These are phyloP conservation scores for Petrocephalus schoutedeni DNA, from an alignment of 2,797 vertebrate genomes.

Conservation along the genomic window DNA sequence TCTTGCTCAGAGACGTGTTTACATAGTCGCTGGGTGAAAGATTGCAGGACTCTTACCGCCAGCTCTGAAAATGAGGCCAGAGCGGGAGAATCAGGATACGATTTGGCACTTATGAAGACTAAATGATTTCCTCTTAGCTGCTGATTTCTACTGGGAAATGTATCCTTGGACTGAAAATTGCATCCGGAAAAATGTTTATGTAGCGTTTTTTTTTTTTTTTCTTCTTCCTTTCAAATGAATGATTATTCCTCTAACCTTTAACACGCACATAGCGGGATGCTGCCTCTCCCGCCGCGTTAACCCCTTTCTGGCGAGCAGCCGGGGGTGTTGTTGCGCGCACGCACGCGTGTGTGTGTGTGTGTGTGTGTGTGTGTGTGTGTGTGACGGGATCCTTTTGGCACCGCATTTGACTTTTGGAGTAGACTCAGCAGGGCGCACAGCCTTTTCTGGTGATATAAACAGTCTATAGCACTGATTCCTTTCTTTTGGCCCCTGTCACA, in stretches of 20 bases:
- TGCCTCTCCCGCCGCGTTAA: slow-evolving; percentile 72
- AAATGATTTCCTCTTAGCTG: slow-evolving; percentile 99
- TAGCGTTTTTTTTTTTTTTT: slow-evolving; percentile 64
- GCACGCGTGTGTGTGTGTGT: slow-evolving; percentile 51
- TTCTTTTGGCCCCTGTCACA: slow-evolving; percentile 44
- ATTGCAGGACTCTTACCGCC: slow-evolving; percentile 79
- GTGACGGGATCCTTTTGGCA: slow-evolving; percentile 56
- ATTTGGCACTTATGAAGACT: slow-evolving; percentile 99
- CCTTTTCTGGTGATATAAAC: slow-evolving; percentile 39
- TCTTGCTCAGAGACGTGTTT: slow-evolving; percentile 76
- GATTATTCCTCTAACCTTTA: slow-evolving; percentile 94
- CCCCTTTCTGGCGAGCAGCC: slow-evolving; percentile 59
- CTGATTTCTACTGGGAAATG: slow-evolving; percentile 95
- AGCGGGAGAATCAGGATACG: slow-evolving; percentile 99
- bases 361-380: slow-evolving; percentile 50
- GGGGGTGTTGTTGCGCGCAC: slow-evolving; percentile 48
- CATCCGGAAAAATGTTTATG: slow-evolving; percentile 99
- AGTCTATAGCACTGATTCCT: slow-evolving; percentile 42
- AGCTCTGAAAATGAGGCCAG: slow-evolving; percentile 85
- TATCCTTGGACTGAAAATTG: slow-evolving; percentile 96
- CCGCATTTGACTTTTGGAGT: slow-evolving; percentile 2
- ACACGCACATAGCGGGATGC: slow-evolving; percentile 73
- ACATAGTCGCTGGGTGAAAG: slow-evolving; percentile 81
- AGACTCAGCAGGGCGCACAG: background rate
- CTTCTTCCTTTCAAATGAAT: slow-evolving; percentile 72